Percentiles rank a stretch among this genome's conserved stretches.
These are phyloP conservation scores for Solen grandis DNA, from an alignment of 1,140 invertebrate species.

Conservation along the genomic window DNA sequence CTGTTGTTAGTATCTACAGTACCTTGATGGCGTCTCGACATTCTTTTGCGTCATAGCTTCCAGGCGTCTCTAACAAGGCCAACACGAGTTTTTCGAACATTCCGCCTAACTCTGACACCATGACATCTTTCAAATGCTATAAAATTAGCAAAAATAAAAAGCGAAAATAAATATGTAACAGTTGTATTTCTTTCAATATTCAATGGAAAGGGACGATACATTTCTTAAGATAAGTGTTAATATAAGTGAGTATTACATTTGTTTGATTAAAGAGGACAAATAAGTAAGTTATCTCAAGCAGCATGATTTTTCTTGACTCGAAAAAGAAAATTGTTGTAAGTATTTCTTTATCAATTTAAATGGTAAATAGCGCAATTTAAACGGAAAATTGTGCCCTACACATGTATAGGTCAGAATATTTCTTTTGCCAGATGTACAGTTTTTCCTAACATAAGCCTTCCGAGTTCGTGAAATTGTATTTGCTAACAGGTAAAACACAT, in stretches of 20 bases:
- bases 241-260: background rate
- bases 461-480: no score
- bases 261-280: background rate
- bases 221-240: background rate
- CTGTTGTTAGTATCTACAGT: no score
- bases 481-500: no score
- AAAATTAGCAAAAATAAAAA: conserved; percentile 1
- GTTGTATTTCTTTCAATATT: background rate
- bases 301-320: background rate
- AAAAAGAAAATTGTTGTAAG: no score
- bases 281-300: background rate
- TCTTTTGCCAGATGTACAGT: no score
- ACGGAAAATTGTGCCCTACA: no score
- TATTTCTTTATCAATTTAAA: no score
- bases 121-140: conserved; percentile 69
- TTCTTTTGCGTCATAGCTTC: conserved; percentile 87
- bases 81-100: conserved; percentile 65
- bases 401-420: no score
- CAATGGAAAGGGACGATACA: background rate
- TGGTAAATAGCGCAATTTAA: no score
- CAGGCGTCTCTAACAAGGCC: conserved; percentile 64
- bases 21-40: conserved; percentile 95
- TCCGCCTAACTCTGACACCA: conserved; percentile 70
- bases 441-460: no score
- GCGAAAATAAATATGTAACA: background rate